Base-by-base conservation (phyloP, 2,113 vertebrate species). In the Pipra filicauda region DNA sequence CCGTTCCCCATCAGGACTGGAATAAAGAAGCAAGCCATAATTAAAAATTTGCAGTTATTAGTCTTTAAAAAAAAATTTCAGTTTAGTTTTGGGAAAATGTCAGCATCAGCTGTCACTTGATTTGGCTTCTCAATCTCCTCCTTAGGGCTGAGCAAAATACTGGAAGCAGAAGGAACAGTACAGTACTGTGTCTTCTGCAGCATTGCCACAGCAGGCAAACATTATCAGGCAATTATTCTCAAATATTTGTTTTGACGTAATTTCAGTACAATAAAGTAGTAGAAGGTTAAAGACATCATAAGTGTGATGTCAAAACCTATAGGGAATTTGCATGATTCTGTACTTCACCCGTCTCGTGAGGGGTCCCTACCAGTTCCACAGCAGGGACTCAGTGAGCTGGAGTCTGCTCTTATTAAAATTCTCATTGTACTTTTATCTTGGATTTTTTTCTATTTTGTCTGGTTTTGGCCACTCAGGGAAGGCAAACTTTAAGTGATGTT, bases 261-360 rank as follows among this genome's bases (percentile, higher is more conserved):
- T 69, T 91, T 95, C 93, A 84, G 92, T 57, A 72, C 79, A 93
- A 81, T 84, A 69, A 94, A 86, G 82, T 71, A 77, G 61, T 57
- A 65, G 88, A 91, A 96, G 84, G 91, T 94, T 94, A 95, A 96
- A 97, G 72, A 30, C 82, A 90, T 94, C 78, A 80, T 39, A 95
- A 75, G 62, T 89, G 91, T 91, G 93, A 95, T 78, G 87, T 97
- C 84, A 96, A 95, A 94, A 27, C 58, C 91, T 57, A n/a, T 93
- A 72, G 94, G 57, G 78, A 88, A 70, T 81, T 78, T 71, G 61
- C 84, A 9, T 94, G 74, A 85, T 84, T 62, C 55, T 83, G 72
- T 86, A 65, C 58, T 54, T 81, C 73, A 37, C 57, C 57, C 64
- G 26, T 41, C 57, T 91, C 69, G 12, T n/a, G 48, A 81, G 70